Base-by-base conservation (phyloP, 2,797 vertebrate genomes). In the Eleutherodactylus coqui region DNA sequence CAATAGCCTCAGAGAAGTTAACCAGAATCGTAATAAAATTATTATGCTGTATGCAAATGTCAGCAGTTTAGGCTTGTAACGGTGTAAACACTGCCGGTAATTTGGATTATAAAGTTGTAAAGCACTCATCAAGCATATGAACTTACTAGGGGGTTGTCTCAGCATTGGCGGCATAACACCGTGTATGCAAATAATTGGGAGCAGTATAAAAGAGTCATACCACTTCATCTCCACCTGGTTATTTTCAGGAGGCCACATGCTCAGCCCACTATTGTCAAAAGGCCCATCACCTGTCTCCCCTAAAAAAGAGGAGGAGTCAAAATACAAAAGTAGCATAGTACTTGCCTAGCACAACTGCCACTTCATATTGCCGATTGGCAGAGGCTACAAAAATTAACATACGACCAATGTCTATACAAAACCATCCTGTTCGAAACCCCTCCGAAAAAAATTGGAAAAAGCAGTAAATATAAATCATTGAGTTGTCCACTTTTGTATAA, bases 1-100 rank as follows among this genome's bases (percentile, higher is more conserved):
- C 60, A 82, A 47, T 6, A 47, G 79, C 79, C 64, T 69, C 43
- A 34, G 43, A 45, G 19, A 69, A 36, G 51, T 34, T 7, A 80
- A 24, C 29, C 11, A 34, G 13, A 34, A 51, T 8, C 8, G 49
- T 47, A 80, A 69, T 36, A 81, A 69, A 69, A 34, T 47, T 49
- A 80, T 80, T 27, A 24, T 0, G 5, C 34, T 2, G 17, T 3
- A 38, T 24, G 7, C 5, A 24, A 41, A 58, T 10, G 38, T 38
- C 75, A 51, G 45, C 45, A 29, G 29, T 76, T 51, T 69, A 69
- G 8, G 41, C 17, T 41, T 43, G 69, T 14, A 36, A 17, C 29
- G 58, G 58, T 1, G 62, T 36, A 43, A 1, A 9, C 24, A 6
- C 13, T 8, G 24, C 10, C 1, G 34, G 8, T 5, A 45, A 27